phyloP scores from a whole-genome alignment of 2,113 vertebrate genomes.

The Holacanthus passer region DNA sequence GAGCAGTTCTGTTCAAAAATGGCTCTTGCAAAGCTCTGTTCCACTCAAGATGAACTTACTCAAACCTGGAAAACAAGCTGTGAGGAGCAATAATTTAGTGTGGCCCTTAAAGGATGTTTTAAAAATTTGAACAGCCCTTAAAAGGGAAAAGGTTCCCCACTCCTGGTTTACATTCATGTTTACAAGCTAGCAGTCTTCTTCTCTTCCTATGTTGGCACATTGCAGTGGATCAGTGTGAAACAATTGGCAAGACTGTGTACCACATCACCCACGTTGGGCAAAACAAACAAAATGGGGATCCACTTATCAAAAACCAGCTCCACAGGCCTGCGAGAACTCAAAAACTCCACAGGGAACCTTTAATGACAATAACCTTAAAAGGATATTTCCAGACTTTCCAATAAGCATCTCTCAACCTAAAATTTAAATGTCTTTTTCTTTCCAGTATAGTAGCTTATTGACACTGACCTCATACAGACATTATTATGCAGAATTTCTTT shows the following conservation, averaged over 20 bases:
- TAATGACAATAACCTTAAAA: not conserved
- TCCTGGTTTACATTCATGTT: not conserved
- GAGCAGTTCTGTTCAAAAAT: too few relatives aligned
- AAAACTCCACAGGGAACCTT: slow-evolving; percentile 32
- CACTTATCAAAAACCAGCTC: not conserved
- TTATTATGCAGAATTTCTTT: not conserved
- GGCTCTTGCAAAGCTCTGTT: too few relatives aligned
- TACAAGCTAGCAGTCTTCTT: not conserved
- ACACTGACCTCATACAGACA: not conserved
- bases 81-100: too few relatives aligned
- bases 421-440: not conserved
- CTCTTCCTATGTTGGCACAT: not conserved
- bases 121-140: too few relatives aligned
- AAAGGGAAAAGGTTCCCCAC: too few relatives aligned
- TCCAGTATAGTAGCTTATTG: not conserved
- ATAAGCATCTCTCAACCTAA: not conserved
- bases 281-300: not conserved
- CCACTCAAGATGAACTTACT: too few relatives aligned
- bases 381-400: not conserved
- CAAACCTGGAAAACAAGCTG: too few relatives aligned
- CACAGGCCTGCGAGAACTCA: not conserved
- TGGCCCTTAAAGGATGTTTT: too few relatives aligned
- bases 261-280: not conserved
- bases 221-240: not conserved
- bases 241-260: not conserved